Evolutionary conservation across 2,888 invertebrate genomes (phyloP).

Genomic region (Mellilla xanthometata): DNA sequence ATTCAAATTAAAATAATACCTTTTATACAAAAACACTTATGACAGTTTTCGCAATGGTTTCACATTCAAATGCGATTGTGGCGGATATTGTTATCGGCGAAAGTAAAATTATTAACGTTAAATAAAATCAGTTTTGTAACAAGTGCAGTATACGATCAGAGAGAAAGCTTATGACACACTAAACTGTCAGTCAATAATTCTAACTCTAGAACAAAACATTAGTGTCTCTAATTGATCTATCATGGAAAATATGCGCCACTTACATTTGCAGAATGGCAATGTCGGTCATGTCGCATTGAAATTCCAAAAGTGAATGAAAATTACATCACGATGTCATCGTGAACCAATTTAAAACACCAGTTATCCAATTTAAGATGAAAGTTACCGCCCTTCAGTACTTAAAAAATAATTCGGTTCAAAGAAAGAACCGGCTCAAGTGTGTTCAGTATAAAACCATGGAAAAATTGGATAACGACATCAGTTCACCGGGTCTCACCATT

Average conservation of each 20-base stretch:
- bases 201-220: too few species aligned
- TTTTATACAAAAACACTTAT: constrained; percentile 35
- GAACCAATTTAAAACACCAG: constrained; percentile 25
- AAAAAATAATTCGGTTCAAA: constrained; percentile 33
- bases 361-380: constrained; percentile 36
- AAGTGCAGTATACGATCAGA: background rate
- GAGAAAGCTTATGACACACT: background rate
- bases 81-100: constrained; percentile 24
- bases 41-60: constrained; percentile 39
- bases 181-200: too few species aligned
- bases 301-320: background rate
- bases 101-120: constrained; percentile 20
- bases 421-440: constrained; percentile 30
- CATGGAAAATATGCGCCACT: too few species aligned
- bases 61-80: constrained; percentile 29
- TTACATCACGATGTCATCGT: background rate
- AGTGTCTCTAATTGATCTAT: too few species aligned
- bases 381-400: constrained; percentile 38
- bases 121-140: constrained; percentile 9
- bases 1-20: constrained; percentile 27
- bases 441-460: constrained; percentile 38
- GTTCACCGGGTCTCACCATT: constrained; percentile 26
- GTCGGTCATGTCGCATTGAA: background rate
- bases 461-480: constrained; percentile 33
- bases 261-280: too few species aligned